A percentile compares a stretch with the other conserved stretches of the same genome.
phyloP scores from a whole-genome alignment of 2,113 vertebrate species.

The Trogon melanurus region DNA sequence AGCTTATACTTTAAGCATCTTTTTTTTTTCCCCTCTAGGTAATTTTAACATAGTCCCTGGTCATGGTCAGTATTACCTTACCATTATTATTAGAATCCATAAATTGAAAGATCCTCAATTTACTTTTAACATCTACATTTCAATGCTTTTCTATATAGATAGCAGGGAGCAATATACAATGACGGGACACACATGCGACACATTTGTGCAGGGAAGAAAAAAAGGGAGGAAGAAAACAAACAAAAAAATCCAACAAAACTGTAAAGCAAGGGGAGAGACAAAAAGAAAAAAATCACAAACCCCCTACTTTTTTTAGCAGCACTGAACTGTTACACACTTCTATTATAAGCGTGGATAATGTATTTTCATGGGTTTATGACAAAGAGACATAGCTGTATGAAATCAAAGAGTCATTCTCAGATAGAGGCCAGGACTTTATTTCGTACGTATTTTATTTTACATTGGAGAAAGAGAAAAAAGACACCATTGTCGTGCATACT shows the following conservation, averaged over 20 bases:
- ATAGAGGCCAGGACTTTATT: not conserved
- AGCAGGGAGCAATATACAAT: not conserved
- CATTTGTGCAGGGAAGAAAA: not conserved
- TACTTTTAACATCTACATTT: not conserved
- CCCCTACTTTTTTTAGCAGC: not conserved
- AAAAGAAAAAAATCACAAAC: not conserved
- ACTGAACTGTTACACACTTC: not conserved
- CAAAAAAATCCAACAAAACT: not conserved
- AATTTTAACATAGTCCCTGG: not conserved
- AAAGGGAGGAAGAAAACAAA: not conserved
- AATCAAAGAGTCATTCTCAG: not conserved
- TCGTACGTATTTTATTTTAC: not conserved
- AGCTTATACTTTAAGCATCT: not conserved
- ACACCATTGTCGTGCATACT: not conserved
- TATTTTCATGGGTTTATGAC: not conserved
- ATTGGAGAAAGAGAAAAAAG: not conserved
- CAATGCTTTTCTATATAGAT: not conserved
- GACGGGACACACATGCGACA: rapidly evolving
- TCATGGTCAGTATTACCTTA: not conserved
- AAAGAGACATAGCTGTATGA: not conserved
- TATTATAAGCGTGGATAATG: not conserved
- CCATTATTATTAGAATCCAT: not conserved
- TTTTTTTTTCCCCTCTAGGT: not conserved
- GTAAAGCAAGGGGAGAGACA: not conserved
- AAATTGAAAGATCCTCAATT: not conserved